A percentile compares a stretch with the other conserved stretches of the same genome.
These are phyloP conservation scores for Ernsta delagoae DNA, from an alignment of 2,888 invertebrate species.

Conservation along the genomic window DNA sequence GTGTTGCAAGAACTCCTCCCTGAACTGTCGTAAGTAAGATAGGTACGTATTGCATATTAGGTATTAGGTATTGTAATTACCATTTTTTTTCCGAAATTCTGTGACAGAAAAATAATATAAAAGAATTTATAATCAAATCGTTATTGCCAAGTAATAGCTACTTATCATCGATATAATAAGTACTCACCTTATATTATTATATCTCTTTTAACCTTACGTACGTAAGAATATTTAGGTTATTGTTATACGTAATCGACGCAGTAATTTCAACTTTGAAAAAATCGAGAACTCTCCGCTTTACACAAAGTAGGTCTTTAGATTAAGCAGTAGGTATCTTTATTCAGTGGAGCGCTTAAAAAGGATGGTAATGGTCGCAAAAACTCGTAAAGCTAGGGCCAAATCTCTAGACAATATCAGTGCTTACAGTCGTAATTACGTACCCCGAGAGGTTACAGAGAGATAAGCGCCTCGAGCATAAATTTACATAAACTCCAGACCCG, in stretches of 20 bases:
- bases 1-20: too few relatives aligned
- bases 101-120: too few relatives aligned
- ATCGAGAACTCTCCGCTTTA: not conserved
- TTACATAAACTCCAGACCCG: constrained; percentile 30
- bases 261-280: not conserved
- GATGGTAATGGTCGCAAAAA: constrained; percentile 25
- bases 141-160: too few relatives aligned
- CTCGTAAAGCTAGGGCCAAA: constrained; percentile 47
- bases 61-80: too few relatives aligned
- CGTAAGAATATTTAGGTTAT: too few relatives aligned
- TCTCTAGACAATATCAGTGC: constrained; percentile 64
- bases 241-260: not conserved
- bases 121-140: too few relatives aligned
- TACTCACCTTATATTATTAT: too few relatives aligned
- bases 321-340: constrained; percentile 6
- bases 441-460: constrained; percentile 41
- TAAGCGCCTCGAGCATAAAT: constrained; percentile 32
- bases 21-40: too few relatives aligned
- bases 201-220: too few relatives aligned
- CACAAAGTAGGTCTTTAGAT: not conserved
- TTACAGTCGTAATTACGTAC: constrained; percentile 62
- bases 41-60: too few relatives aligned
- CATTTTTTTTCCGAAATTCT: too few relatives aligned
- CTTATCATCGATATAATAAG: too few relatives aligned
- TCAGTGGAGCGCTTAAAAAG: constrained; percentile 7